These are phyloP conservation scores for Congeria kusceri DNA, from an alignment of 2,888 invertebrate species.

Conservation along the genomic window DNA sequence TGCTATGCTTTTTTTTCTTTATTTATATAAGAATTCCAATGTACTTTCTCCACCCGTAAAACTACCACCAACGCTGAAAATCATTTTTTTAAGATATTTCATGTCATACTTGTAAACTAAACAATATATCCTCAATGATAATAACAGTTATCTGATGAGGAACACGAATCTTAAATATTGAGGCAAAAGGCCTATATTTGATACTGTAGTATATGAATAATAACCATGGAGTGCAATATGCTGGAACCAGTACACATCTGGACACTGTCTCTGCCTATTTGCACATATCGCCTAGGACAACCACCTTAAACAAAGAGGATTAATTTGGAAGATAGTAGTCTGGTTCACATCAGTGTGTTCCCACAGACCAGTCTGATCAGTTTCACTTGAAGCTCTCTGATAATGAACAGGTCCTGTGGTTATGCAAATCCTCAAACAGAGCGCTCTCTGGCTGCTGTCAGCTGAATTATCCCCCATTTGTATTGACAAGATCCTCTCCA, in stretches of 20 bases:
- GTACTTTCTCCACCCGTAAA: no score
- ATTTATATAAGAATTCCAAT: no score
- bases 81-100: no score
- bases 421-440: constrained; percentile 66
- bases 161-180: no score
- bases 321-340: constrained; percentile 64
- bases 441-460: constrained; percentile 53
- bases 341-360: constrained; percentile 48
- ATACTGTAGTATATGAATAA: constrained; percentile 2
- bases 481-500: constrained; percentile 22
- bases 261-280: constrained; percentile 54
- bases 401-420: constrained; percentile 54
- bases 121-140: no score
- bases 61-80: no score
- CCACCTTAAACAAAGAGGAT: constrained; percentile 65
- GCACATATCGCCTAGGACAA: constrained; percentile 65
- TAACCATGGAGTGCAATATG: constrained; percentile 13
- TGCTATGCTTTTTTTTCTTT: no score
- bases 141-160: no score
- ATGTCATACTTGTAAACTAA: no score
- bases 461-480: constrained; percentile 42
- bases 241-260: constrained; percentile 47
- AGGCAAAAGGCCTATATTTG: no score
- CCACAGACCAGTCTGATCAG: constrained; percentile 26
- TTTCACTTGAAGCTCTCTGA: constrained; percentile 28